Evolutionary conservation across 2,797 vertebrate species (phyloP).

Genomic region (Thamnophis elegans): DNA sequence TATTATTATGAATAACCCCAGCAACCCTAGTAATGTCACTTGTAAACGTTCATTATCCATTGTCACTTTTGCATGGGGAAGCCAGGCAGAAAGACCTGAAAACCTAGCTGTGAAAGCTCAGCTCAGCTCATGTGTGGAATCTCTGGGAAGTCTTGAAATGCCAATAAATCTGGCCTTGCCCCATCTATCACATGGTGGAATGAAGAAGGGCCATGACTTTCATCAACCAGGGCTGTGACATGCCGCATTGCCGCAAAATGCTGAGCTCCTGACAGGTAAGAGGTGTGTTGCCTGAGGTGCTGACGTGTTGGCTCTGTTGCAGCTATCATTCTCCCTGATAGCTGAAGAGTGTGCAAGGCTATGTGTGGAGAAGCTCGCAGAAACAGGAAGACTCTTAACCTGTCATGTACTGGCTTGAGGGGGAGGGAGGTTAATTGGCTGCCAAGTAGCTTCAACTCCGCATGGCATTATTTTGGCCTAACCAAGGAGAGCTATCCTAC

Average conservation of each 20-base stretch:
- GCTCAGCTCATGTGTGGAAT: neutral
- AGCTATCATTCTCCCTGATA: constrained; percentile 40
- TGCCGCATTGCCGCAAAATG: neutral
- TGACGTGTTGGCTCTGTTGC: constrained; percentile 27
- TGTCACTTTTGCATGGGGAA: neutral
- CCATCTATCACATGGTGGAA: neutral
- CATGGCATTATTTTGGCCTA: neutral
- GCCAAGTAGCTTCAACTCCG: neutral
- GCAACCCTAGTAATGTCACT: neutral
- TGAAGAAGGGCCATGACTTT: neutral
- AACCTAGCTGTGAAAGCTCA: neutral
- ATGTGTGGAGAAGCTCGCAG: constrained; percentile 43
- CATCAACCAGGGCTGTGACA: constrained; percentile 10
- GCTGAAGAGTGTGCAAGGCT: constrained; percentile 50
- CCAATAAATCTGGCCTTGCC: neutral
- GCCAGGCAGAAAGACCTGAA: no score
- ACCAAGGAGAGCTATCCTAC: neutral
- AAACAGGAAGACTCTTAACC: constrained; percentile 12
- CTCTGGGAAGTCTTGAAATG: neutral
- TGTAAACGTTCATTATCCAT: neutral
- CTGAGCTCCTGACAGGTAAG: constrained; percentile 45
- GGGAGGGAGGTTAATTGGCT: constrained; percentile 15
- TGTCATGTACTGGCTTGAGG: constrained; percentile 14
- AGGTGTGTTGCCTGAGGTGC: constrained; percentile 5
- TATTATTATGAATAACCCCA: neutral